Conservation (phyloP, 2,888 invertebrate genomes). For the Scaptomyza cyrtandrae region DNA sequence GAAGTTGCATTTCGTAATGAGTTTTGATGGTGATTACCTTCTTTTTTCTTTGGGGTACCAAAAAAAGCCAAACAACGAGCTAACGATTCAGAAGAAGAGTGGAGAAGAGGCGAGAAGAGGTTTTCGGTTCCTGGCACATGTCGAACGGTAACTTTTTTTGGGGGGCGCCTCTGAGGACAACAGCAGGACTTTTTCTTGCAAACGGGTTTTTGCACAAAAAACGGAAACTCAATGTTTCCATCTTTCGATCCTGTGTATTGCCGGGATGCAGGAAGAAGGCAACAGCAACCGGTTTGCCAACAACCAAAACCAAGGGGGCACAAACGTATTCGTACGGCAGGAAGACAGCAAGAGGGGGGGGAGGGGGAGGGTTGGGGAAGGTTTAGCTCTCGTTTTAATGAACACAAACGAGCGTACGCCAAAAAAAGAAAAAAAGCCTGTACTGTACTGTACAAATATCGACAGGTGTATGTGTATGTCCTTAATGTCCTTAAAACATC, state of each 20-base stretch:
- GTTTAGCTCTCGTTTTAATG: slow-evolving; percentile 40
- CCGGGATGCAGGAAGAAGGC: slow-evolving; percentile 31
- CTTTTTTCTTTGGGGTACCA: slow-evolving; percentile 23
- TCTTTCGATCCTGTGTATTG: slow-evolving; percentile 50
- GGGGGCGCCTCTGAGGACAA: slow-evolving; percentile 24
- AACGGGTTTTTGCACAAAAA: slow-evolving; percentile 54
- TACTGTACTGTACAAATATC: slow-evolving; percentile 61
- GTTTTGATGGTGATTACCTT: slow-evolving; percentile 78
- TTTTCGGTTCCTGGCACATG: slow-evolving; percentile 12
- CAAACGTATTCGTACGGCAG: neutral
- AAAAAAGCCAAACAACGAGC: slow-evolving; percentile 14
- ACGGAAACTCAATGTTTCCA: slow-evolving; percentile 59
- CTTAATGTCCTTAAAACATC: slow-evolving; percentile 75
- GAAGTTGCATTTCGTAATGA: slow-evolving; percentile 81
- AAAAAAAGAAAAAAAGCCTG: slow-evolving; percentile 39
- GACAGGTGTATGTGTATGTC: slow-evolving; percentile 70
- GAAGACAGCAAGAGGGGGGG: slow-evolving; percentile 2
- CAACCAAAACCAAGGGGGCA: neutral
- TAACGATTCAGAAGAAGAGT: too few species aligned
- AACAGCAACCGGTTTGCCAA: slow-evolving; percentile 49
- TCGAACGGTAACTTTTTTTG: slow-evolving; percentile 47
- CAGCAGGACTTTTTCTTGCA: slow-evolving; percentile 47
- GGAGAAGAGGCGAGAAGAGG: neutral
- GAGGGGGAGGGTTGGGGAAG: neutral
- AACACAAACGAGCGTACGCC: slow-evolving; percentile 64